Conservation (phyloP, 2,797 vertebrate genomes). For the Botia kubotai region DNA sequence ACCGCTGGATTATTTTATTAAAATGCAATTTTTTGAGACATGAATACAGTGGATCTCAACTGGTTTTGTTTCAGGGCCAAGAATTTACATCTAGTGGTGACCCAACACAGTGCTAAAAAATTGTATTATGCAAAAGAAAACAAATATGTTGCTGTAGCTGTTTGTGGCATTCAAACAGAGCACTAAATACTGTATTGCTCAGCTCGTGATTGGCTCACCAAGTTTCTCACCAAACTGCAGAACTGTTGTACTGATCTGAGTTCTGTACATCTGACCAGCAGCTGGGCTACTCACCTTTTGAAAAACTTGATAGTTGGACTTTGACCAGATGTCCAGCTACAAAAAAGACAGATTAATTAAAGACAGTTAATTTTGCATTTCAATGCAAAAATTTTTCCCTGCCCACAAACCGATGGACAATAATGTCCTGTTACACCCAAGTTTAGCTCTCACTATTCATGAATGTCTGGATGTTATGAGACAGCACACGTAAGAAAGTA, state of each 20-base stretch:
- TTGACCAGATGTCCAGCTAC: constrained; percentile 88
- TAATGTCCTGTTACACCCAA: too few relatives aligned
- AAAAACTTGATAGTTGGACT: constrained; percentile 87
- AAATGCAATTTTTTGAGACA: constrained; percentile 10
- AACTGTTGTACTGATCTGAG: neutral
- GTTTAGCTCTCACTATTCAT: too few relatives aligned
- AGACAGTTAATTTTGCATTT: neutral
- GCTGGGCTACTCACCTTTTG: constrained; percentile 80
- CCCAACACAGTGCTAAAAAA: neutral
- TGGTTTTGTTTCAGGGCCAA: neutral
- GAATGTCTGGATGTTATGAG: neutral
- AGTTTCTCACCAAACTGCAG: neutral
- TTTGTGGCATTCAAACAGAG: too few relatives aligned
- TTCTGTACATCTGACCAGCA: neutral
- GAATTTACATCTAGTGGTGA: too few relatives aligned
- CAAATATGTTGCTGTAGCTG: too few relatives aligned
- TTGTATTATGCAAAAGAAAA: too few relatives aligned
- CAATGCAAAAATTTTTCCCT: neutral
- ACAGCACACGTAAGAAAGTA: neutral
- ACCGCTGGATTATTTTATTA: neutral
- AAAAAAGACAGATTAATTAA: constrained; percentile 40
- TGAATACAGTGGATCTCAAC: neutral
- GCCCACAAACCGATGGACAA: neutral
- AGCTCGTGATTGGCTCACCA: too few relatives aligned
- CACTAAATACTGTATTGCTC: too few relatives aligned